phyloP scores from a whole-genome alignment of 2,888 invertebrate species.

The Amblyjoppa proteus region DNA sequence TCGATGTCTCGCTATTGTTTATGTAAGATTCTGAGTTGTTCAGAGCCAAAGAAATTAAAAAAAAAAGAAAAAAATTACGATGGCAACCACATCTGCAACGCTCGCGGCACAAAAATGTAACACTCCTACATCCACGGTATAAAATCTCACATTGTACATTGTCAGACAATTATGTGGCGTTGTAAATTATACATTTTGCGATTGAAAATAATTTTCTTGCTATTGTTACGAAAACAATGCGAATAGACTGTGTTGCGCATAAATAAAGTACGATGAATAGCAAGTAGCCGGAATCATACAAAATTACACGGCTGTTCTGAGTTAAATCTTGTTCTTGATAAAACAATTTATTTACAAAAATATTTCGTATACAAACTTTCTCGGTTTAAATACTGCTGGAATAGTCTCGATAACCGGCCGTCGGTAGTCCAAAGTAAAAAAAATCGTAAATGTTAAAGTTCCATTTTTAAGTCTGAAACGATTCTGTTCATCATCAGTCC shows the following conservation, averaged over 20 bases:
- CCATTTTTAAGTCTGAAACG: background rate
- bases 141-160: conserved; percentile 29
- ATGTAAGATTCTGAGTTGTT: conserved; percentile 10
- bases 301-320: background rate
- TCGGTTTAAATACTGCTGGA: conserved; percentile 4
- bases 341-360: conserved; percentile 41
- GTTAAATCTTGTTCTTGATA: background rate
- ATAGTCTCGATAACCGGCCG: background rate
- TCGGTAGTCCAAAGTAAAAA: background rate
- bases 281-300: conserved; percentile 12
- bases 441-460: background rate
- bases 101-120: conserved; percentile 6
- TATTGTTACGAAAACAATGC: conserved; percentile 33
- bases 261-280: conserved; percentile 53
- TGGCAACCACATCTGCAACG: background rate
- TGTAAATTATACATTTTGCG: conserved; percentile 50
- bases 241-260: conserved; percentile 44
- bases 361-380: conserved; percentile 21
- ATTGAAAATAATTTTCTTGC: conserved; percentile 42
- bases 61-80: background rate
- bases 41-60: conserved; percentile 1
- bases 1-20: conserved; percentile 14
- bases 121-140: background rate
- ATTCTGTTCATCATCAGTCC: background rate
- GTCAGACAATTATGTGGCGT: conserved; percentile 45